A percentile compares a stretch with the other conserved stretches of the same genome.
Evolutionary conservation across 2,113 vertebrate species (phyloP).

Genomic region (Sylvilagus bachmani): DNA sequence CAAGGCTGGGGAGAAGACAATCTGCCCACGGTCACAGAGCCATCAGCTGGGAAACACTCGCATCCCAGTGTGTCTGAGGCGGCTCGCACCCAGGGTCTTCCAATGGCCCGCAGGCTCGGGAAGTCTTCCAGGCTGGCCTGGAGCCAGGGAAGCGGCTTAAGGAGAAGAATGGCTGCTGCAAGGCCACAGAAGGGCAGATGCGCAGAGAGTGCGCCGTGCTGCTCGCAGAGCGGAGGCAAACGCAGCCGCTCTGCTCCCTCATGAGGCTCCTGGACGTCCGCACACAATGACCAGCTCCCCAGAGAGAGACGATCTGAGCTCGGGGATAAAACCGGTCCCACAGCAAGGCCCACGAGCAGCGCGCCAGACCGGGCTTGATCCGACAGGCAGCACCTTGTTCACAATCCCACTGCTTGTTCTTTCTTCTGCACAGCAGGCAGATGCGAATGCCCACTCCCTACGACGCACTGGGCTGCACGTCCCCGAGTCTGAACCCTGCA

Average conservation of each 20-base stretch:
- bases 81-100: neutral
- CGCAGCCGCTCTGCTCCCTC: neutral
- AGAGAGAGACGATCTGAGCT: neutral
- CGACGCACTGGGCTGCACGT: neutral
- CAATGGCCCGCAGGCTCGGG: neutral
- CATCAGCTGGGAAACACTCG: neutral
- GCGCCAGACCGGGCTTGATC: neutral
- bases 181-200: constrained; percentile 9
- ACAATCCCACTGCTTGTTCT: neutral
- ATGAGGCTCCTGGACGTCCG: accelerated
- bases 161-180: neutral
- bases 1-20: neutral
- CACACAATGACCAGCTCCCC: neutral
- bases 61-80: neutral
- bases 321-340: neutral
- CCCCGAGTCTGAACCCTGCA: neutral
- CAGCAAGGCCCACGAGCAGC: neutral
- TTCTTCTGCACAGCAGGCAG: neutral
- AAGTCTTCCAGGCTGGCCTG: neutral
- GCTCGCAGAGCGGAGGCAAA: neutral
- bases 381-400: neutral
- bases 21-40: neutral
- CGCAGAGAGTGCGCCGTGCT: neutral
- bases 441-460: neutral
- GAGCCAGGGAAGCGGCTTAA: neutral